A percentile compares a stretch with the other conserved stretches of the same genome.
Evolutionary conservation across 2,797 vertebrate species (phyloP).

Genomic region (Aphelocoma californica): DNA sequence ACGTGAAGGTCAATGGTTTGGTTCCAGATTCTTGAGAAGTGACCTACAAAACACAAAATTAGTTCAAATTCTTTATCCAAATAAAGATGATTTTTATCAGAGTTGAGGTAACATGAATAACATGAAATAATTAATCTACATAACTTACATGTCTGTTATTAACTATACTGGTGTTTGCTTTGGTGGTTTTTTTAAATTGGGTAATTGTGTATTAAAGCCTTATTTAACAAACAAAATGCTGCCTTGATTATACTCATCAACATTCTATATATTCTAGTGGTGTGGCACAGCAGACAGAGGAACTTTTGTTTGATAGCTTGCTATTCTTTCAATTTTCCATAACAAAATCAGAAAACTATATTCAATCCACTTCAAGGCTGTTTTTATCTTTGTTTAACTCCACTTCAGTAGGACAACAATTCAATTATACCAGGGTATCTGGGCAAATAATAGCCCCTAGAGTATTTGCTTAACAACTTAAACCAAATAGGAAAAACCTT

Average conservation of each 20-base stretch:
- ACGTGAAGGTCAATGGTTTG: slow-evolving; percentile 80
- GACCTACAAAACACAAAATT: slow-evolving; percentile 75
- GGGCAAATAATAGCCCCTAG: background rate
- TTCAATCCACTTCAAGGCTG: background rate
- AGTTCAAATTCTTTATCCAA: background rate
- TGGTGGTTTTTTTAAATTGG: background rate
- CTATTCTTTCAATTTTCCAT: background rate
- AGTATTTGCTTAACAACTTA: background rate
- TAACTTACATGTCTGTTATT: background rate
- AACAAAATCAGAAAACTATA: background rate
- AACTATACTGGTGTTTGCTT: background rate
- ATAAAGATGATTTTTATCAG: background rate
- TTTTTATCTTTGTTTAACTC: background rate
- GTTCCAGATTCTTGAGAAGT: slow-evolving; percentile 71
- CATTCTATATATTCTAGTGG: background rate
- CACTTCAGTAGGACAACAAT: background rate
- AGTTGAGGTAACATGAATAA: background rate
- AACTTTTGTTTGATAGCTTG: background rate
- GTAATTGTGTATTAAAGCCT: background rate
- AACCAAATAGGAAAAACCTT: background rate
- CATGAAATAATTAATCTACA: background rate
- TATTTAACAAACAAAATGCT: background rate
- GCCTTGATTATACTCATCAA: background rate
- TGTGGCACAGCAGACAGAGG: background rate
- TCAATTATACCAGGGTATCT: background rate